These are phyloP conservation scores for Argyra leucocephala DNA, from an alignment of 2,888 invertebrate species.

Conservation along the genomic window DNA sequence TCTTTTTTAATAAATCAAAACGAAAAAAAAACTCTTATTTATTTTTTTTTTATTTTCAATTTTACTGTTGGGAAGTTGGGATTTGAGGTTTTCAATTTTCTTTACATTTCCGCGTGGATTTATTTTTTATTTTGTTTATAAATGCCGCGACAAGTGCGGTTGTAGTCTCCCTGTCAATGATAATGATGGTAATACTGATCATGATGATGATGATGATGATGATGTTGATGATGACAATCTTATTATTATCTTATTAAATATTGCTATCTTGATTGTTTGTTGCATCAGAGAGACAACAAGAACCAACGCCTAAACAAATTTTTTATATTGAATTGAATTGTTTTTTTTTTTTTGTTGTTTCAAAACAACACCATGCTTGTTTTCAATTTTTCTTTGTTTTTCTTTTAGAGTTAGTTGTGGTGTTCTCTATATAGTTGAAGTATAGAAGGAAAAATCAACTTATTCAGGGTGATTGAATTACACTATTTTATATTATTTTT, in stretches of 20 bases:
- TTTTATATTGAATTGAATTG: background rate
- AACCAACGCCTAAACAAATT: background rate
- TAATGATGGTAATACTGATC: no score
- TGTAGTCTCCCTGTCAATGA: no score
- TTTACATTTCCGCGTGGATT: conserved; percentile 4
- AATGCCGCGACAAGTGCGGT: background rate
- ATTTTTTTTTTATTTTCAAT: no score
- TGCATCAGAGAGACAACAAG: no score
- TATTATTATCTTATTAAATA: background rate
- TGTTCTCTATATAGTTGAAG: no score
- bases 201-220: no score
- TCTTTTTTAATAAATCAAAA: no score
- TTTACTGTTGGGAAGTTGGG: background rate
- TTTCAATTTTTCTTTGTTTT: background rate
- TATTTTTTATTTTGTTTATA: background rate
- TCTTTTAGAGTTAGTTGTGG: no score
- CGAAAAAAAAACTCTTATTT: no score
- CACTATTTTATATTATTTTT: background rate
- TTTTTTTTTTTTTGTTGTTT: no score
- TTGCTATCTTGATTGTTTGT: background rate
- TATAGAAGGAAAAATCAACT: background rate
- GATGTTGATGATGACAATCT: background rate
- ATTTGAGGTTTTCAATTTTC: background rate
- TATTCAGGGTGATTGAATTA: background rate
- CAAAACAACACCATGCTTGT: background rate